phyloP scores from a whole-genome alignment of 92 coral and sea anemone species.

The Siderastrea radians region DNA sequence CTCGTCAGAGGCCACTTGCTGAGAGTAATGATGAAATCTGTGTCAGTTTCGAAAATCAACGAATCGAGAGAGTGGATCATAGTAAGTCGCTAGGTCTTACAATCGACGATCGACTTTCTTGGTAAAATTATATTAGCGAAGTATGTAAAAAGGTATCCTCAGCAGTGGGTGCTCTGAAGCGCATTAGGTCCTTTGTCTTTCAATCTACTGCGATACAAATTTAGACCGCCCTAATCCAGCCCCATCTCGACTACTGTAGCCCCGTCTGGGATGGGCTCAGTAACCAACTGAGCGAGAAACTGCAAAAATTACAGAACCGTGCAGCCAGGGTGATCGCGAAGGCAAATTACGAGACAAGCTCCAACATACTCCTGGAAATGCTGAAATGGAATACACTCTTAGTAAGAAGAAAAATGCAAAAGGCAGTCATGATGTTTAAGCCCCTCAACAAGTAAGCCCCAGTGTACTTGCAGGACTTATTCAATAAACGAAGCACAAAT shows the following conservation, averaged over 20 bases:
- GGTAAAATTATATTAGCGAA: neutral
- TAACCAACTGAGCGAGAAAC: no score
- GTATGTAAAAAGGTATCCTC: slow-evolving; percentile 26
- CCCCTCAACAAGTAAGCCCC: neutral
- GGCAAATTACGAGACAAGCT: no score
- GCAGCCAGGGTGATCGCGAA: no score
- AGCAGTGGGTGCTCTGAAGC: slow-evolving; percentile 37
- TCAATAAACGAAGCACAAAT: neutral
- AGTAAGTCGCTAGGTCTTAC: slow-evolving; percentile 23
- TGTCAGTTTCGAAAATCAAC: slow-evolving; percentile 13
- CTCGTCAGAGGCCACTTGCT: slow-evolving; percentile 33
- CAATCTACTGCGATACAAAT: slow-evolving; percentile 36
- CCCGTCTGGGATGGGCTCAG: no score
- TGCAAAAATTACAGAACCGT: no score
- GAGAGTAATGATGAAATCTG: slow-evolving; percentile 16
- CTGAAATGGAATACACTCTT: neutral
- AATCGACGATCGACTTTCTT: slow-evolving; percentile 34
- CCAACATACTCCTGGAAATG: no score
- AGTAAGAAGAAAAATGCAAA: neutral
- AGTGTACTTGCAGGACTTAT: slow-evolving; percentile 1
- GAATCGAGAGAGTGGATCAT: slow-evolving; percentile 30
- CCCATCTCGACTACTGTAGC: neutral
- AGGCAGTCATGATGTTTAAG: neutral
- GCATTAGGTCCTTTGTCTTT: slow-evolving; percentile 37
- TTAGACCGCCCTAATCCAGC: slow-evolving; percentile 24